Evolutionary conservation across 1,140 invertebrate species (phyloP), one percentile per base, ranked within the genome.

Genomic region (Lerema accius): DNA sequence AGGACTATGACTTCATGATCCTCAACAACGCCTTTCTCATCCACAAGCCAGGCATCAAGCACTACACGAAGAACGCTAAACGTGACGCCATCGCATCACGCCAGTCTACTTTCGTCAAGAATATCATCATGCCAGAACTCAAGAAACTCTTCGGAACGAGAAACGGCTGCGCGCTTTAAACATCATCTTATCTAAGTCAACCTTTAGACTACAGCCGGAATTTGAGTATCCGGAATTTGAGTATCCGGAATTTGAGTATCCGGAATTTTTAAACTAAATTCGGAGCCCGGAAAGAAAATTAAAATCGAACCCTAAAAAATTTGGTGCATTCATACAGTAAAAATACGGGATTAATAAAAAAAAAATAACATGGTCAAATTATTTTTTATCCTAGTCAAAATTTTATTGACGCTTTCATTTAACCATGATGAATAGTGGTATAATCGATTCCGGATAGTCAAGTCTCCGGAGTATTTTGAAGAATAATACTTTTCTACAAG

Each of bases 1-100:
- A 96, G 74, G 95, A 97, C 84, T 98, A 97, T 79, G 96, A 97
- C 74, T 97, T 98, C 82, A 94, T 97, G 82, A 97, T 97, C 69
- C 79, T 98, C 70, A 96, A 98, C 87, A 97, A 97, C 82, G 96
- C 95, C 4, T 98, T 97, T 83, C 91, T 98, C 9, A 95, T 97
- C 2, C 96, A 98, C 86, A 94, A 96, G 63, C 96, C 96, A 0
- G 96, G 96, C 13, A 97, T 97, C 48, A 97, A 97, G 80, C 93
- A 94, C 17, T 94, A 94, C 75, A 95, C 94, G 76, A 95, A 95
- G 78, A 95, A 97, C 77, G 91, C 94, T 10, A 94, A 94, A 60
- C 87, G 96, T 16, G 95, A 95, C 16, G 92, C 94, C 70, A 90
- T 97, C 23, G 95, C 95, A 1, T 93, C 92, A 10, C 95, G 95